phyloP scores from a whole-genome alignment of 2,797 vertebrate species.

The Sebastes flavidus region DNA sequence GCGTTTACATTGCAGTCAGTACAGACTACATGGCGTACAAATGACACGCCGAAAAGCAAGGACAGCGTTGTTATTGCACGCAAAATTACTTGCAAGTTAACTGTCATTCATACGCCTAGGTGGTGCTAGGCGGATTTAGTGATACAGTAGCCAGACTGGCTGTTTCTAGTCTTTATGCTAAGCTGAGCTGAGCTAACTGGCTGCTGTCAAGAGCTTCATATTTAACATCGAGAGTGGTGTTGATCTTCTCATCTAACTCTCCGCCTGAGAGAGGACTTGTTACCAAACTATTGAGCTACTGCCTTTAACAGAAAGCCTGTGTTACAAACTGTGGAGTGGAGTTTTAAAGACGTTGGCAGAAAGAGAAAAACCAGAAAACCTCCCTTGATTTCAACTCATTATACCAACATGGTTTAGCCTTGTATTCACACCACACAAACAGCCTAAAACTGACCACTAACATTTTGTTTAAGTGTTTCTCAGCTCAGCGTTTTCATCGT shows the following conservation, averaged over 20 bases:
- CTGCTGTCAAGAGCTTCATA: accelerated
- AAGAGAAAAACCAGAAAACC: background rate
- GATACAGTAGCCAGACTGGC: too few species aligned
- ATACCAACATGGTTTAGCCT: background rate
- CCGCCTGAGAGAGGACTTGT: background rate
- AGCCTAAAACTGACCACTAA: background rate
- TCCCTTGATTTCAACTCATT: background rate
- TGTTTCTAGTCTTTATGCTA: too few species aligned
- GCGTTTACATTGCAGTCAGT: too few species aligned
- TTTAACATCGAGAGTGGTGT: too few species aligned
- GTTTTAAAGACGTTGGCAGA: background rate
- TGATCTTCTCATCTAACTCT: too few species aligned
- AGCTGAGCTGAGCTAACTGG: too few species aligned
- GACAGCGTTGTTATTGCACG: too few species aligned
- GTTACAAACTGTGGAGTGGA: background rate
- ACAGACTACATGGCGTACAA: too few species aligned
- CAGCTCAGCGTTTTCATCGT: background rate
- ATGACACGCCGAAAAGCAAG: accelerated
- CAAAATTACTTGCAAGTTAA: too few species aligned
- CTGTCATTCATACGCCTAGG: too few species aligned
- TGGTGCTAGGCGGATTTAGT: too few species aligned
- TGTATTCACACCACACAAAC: background rate
- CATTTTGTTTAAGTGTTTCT: too few species aligned
- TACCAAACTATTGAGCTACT: accelerated
- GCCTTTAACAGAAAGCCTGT: background rate